A percentile compares a stretch with the other conserved stretches of the same genome.
Evolutionary conservation across 2,113 vertebrate genomes (phyloP).

Genomic region (Aplodontia rufa): DNA sequence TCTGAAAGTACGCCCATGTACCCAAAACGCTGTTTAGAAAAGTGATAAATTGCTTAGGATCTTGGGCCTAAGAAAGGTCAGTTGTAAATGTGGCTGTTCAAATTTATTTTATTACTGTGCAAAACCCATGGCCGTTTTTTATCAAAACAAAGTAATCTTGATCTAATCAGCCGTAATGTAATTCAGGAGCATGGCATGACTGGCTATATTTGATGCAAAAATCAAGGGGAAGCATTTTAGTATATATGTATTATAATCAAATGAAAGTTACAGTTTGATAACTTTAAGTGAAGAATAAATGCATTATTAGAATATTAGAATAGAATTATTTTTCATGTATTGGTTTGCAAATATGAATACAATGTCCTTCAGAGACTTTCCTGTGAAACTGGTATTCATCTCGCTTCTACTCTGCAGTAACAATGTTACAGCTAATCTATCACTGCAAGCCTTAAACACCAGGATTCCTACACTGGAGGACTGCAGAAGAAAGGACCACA

Average conservation of each 20-base stretch:
- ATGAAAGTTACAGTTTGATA: background rate
- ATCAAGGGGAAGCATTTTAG: background rate
- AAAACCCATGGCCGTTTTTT: slow-evolving; percentile 4
- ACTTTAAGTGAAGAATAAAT: background rate
- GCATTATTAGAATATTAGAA: background rate
- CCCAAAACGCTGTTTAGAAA: background rate
- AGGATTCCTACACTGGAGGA: background rate
- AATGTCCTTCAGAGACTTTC: background rate
- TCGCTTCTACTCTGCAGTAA: background rate
- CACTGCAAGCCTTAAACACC: background rate
- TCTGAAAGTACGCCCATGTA: background rate
- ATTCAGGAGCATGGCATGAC: background rate
- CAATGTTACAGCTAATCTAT: fast-evolving
- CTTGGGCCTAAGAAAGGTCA: background rate
- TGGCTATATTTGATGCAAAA: background rate
- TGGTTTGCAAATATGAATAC: background rate
- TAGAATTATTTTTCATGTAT: background rate
- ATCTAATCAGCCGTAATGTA: background rate
- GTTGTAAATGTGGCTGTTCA: background rate
- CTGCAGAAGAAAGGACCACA: fast-evolving
- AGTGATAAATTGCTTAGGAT: background rate
- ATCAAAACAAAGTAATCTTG: slow-evolving; percentile 31
- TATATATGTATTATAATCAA: background rate
- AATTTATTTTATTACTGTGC: background rate
- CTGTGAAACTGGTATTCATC: background rate